Base-by-base conservation (phyloP, 2,113 vertebrate species). In the Theristicus caerulescens region DNA sequence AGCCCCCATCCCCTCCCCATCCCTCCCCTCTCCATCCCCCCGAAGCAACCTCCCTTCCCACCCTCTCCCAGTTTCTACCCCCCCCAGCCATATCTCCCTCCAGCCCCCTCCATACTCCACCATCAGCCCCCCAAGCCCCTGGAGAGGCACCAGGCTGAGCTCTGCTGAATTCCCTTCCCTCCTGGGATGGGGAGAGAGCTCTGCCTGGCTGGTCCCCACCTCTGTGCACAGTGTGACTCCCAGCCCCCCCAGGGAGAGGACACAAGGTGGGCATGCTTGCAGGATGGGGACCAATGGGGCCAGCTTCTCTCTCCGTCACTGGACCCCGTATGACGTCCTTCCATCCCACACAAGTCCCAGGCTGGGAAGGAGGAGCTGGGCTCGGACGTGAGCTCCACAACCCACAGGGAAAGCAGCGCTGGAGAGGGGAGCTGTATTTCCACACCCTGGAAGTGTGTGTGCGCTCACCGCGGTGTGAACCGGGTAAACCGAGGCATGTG, bases 171-270 rank as follows among this genome's bases (percentile, higher is more conserved):
- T 80, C 3, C 1, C 34, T 57, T 36, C 34, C 27, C 19, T 58
- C 9, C 47, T 24, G 52, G 29, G n/a, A 55, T 2, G 9, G 34
- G 31, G 34, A 71, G 6, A 49, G 16, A n/a, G 27, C 49, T 88
- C 52, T 76, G 57, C 32, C 20, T 1, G 0, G 11, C 25, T n/a
- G 54, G 14, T 46, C 10, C 61, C 57, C 62, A 80, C 27, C 40
- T 51, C n/a, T 1, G 1, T 31, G n/a, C 11, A 29, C 2, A 2
- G 29, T 49, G 26, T 0, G 1, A 26, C 11, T 34, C 58, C 44
- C 83, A 58, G 64, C 8, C 46, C 58, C 31, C 2, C 11, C 6
- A 44, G 42, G 25, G 17, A 82, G 59, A 59, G 20, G 52, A 47
- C 32, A 20, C 22, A 16, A 54, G 40, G 26, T 27, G 36, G 24